Conservation (phyloP, 2,888 invertebrate genomes). For the Anorthoa munda region DNA sequence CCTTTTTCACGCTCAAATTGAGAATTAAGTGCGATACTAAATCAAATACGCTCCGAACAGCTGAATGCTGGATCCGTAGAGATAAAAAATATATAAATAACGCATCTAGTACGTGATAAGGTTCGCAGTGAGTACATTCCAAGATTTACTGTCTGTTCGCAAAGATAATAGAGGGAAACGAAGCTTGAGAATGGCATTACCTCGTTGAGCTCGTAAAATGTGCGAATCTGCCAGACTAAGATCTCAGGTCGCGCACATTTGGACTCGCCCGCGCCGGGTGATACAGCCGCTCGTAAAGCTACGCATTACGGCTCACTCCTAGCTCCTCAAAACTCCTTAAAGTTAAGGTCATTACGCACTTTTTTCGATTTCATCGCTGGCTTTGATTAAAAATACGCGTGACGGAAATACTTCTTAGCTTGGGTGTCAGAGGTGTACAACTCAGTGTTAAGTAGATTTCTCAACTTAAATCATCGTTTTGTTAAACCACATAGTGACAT, state of each 20-base stretch:
- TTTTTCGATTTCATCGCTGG: constrained; percentile 50
- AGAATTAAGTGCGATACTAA: constrained; percentile 51
- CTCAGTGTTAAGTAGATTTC: no score
- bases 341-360: constrained; percentile 59
- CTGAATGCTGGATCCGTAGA: constrained; percentile 45
- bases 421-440: no score
- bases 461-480: no score
- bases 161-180: constrained; percentile 78
- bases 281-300: constrained; percentile 68
- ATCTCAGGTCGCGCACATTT: constrained; percentile 74
- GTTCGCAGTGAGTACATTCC: constrained; percentile 65
- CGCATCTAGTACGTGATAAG: constrained; percentile 72
- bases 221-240: constrained; percentile 67
- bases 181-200: constrained; percentile 76
- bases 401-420: constrained; percentile 6
- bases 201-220: constrained; percentile 77
- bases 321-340: constrained; percentile 62
- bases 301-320: constrained; percentile 58
- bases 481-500: no score
- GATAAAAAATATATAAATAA: constrained; percentile 64
- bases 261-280: constrained; percentile 68
- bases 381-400: constrained; percentile 35
- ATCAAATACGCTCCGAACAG: constrained; percentile 49
- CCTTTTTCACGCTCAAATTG: constrained; percentile 43
- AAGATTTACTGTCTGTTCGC: constrained; percentile 76